Evolutionary conservation across 2,888 invertebrate genomes (phyloP), one percentile per base, ranked within the genome.

Genomic region (Nebria brevicollis): DNA sequence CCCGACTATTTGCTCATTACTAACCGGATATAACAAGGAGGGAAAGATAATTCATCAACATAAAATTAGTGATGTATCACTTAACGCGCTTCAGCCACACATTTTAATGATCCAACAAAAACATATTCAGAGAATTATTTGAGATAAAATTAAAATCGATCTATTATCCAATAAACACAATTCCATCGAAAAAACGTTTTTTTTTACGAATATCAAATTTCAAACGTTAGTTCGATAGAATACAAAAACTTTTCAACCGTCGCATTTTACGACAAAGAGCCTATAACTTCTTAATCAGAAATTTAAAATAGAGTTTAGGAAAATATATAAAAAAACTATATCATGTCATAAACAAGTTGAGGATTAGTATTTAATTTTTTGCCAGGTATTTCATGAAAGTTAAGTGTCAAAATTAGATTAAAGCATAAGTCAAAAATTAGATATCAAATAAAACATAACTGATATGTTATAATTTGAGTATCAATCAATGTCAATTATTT

Each of bases 1-100:
- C n/a, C 42, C 43, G 26, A 20, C 13, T 41, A 75, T 75, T 75
- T 75, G 66, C 34, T 66, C 41, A 75, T 75, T 75, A 75, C 75
- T 65, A 66, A 34, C 75, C 64, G 75, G 75, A 75, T 75, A 65
- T 66, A 66, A 34, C 75, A 75, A 54, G 64, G 54, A 64, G 54
- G 54, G 54, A 54, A 54, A 5, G 13, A 54, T 54, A 8, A 54
- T 54, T 54, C 13, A 54, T 54, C 54, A 54, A 2, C 54, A 54
- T 3, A 54, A 7, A 54, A 54, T 34, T 34, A 34, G 34, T 34
- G 34, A 8, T 54, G 54, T 7, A 13, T 54, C 34, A 5, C 34
- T 54, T 54, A 7, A 3, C 8, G 7, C 43, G 54, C 8, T 54
- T 54, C 54, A 54, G 11, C 4, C 1, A 54, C 13, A 7, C 54